A percentile compares a stretch with the other conserved stretches of the same genome.
phyloP scores from a whole-genome alignment of 2,113 vertebrate genomes.

The Mus musculus region DNA sequence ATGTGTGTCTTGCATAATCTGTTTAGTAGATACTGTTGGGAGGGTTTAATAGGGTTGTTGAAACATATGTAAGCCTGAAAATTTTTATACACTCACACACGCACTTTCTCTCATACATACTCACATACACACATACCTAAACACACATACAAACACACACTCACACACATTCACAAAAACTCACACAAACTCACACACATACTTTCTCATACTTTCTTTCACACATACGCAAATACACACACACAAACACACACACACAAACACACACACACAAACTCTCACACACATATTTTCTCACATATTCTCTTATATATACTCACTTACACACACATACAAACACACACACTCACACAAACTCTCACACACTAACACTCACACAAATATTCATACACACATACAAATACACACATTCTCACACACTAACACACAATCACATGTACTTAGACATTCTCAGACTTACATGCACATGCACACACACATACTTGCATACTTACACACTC shows the following conservation, averaged over 20 bases:
- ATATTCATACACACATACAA: neutral
- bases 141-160: neutral
- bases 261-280: neutral
- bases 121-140: neutral
- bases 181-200: no score
- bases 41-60: neutral
- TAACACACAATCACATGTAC: neutral
- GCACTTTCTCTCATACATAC: no score
- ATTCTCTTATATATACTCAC: no score
- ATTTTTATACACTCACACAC: neutral
- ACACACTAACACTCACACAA: neutral
- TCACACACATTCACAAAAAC: no score
- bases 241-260: neutral
- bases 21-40: neutral
- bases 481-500: neutral
- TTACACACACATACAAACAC: neutral
- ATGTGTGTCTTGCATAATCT: neutral
- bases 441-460: neutral
- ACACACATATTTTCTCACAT: no score
- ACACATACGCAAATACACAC: no score
- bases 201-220: no score
- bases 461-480: neutral
- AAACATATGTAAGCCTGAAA: conserved; percentile 31
- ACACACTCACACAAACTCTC: neutral
- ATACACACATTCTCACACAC: neutral